These are phyloP conservation scores for Dendrolimus pini DNA, from an alignment of 2,888 invertebrate species.

Conservation along the genomic window DNA sequence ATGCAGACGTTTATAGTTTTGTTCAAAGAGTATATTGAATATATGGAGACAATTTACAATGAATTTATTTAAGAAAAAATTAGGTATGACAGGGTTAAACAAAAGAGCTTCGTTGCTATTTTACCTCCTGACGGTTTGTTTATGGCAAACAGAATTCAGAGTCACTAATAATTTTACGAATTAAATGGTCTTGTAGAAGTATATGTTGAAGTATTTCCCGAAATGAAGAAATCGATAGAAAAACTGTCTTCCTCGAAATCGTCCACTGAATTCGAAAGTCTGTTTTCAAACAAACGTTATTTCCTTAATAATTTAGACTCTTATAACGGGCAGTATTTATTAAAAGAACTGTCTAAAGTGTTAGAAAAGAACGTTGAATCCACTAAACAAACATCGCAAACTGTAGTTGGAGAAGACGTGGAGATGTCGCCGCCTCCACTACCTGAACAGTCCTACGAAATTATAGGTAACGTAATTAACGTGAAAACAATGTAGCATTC, in stretches of 20 bases:
- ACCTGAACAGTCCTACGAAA: slow-evolving; percentile 49
- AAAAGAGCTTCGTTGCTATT: too few species aligned
- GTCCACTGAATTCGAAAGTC: slow-evolving; percentile 23
- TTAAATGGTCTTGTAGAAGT: too few species aligned
- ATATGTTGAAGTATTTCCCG: too few species aligned
- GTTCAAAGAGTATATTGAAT: too few species aligned
- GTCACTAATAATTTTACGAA: too few species aligned
- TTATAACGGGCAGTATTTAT: slow-evolving; percentile 71
- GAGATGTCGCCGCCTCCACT: slow-evolving; percentile 27
- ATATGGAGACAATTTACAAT: too few species aligned
- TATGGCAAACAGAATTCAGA: too few species aligned
- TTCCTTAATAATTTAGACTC: slow-evolving; percentile 79
- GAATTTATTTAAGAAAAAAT: too few species aligned
- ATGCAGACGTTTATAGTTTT: too few species aligned
- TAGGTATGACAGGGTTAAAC: too few species aligned
- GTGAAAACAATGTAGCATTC: too few species aligned
- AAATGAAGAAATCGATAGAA: slow-evolving; percentile 1
- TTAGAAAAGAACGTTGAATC: slow-evolving; percentile 36
- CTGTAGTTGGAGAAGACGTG: slow-evolving; percentile 42
- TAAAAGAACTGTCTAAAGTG: slow-evolving; percentile 51
- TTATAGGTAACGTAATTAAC: slow-evolving; percentile 38
- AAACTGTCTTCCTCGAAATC: slow-evolving; percentile 30
- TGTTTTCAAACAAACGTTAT: slow-evolving; percentile 67
- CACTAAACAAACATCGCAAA: slow-evolving; percentile 29
- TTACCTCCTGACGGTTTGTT: too few species aligned